Base-by-base conservation (phyloP, 2,113 vertebrate species). In the Phalacrocorax pelagicus region DNA sequence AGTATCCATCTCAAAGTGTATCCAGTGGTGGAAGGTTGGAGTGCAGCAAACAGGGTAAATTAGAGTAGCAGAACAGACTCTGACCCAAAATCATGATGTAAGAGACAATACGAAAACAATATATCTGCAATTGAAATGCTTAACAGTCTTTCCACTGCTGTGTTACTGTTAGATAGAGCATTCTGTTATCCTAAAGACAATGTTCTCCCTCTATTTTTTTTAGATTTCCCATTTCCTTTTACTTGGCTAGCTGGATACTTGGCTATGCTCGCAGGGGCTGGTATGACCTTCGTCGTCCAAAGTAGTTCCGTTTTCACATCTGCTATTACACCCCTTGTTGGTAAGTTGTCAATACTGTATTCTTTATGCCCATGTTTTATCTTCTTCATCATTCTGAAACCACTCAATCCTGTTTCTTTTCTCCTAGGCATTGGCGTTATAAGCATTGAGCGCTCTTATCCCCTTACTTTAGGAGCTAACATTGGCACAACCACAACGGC, bases 281-380 rank as follows among this genome's bases (percentile, higher is more conserved):
- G 99, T 44, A 99, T 99, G 99, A 99, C 99, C 57, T 99, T 99
- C 12, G 97, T 99, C 2, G 99, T 99, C 8, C 99, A 99, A 97
- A 99, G 99, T 92, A 99, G 99, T 95, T 99, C 99, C 1, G 99
- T 99, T 84, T 99, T 99, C 98, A 99, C 99, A 5, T 99, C 99
- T 1, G 99, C 99, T 51, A 98, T 99, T 81, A 99, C 99, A 14
- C 99, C 99, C 4, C 99, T 99, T 38, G 99, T 99, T 17, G 99
- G 99, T 99, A 95, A 98, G 99, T 96, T 72, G 66, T 65, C 72
- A 72, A 11, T 29, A 44, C 30, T 6, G 13, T 61, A 58, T 49
- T 91, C 36, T 65, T 77, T 36, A 74, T 15, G 21, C 15, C 10
- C 22, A 10, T 6, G 6, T 63, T 92, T 85, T 73, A 27, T 40